These are phyloP conservation scores for Zeuzera pyrina DNA, from an alignment of 2,888 invertebrate species.

Conservation along the genomic window DNA sequence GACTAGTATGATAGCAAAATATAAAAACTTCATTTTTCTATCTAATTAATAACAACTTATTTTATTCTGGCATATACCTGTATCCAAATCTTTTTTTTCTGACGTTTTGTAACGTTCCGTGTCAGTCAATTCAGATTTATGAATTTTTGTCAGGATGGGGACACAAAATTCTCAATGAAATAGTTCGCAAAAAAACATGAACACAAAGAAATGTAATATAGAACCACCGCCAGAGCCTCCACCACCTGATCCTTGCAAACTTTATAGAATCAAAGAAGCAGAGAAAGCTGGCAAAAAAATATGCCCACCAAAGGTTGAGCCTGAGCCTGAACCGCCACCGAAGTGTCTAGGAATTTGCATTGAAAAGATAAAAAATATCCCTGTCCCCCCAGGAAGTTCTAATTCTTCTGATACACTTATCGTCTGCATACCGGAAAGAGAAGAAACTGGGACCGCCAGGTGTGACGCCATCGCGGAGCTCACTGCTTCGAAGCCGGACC, in stretches of 20 bases:
- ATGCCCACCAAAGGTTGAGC: constrained; percentile 28
- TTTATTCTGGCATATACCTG: too few species aligned
- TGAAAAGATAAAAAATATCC: constrained; percentile 44
- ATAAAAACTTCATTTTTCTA: too few species aligned
- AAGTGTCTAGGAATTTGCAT: constrained; percentile 35
- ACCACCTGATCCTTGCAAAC: constrained; percentile 28
- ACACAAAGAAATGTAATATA: constrained; percentile 35
- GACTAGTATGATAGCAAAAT: too few species aligned
- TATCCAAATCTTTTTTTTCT: too few species aligned
- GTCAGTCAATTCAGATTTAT: too few species aligned
- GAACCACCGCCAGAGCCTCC: constrained; percentile 27
- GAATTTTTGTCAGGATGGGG: too few species aligned
- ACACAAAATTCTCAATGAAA: too few species aligned
- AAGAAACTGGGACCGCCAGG: constrained; percentile 25
- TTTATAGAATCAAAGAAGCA: constrained; percentile 28
- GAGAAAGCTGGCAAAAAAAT: constrained; percentile 35
- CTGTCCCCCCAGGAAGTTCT: constrained; percentile 17
- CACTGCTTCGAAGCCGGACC: constrained; percentile 21
- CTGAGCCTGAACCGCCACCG: constrained; percentile 22
- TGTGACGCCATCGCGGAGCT: constrained; percentile 29
- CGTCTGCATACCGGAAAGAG: constrained; percentile 29
- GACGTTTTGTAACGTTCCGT: too few species aligned
- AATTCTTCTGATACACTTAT: constrained; percentile 15
- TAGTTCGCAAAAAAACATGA: constrained; percentile 24
- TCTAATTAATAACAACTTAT: too few species aligned